Base-by-base conservation (phyloP, 2,113 vertebrate species). In the Neogale vison region DNA sequence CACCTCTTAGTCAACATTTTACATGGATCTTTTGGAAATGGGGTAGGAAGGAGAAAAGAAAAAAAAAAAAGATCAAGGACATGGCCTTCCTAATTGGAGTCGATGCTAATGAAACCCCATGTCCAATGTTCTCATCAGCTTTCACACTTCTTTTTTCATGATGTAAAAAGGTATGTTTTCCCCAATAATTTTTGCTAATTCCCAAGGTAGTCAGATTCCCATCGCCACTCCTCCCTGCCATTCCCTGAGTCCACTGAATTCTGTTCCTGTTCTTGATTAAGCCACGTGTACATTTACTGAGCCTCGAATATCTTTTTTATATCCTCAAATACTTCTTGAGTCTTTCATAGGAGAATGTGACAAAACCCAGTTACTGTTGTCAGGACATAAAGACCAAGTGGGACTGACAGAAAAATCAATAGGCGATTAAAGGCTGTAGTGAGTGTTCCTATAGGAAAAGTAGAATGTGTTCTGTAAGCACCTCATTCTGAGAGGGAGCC, bases 291-390 rank as follows among this genome's bases (percentile, higher is more conserved):
- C 85, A 69, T 45, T 74, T 88, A 81, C 26, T 65, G 39, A 88
- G 45, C n/a, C 80, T 79, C 65, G 55, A 87, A 82, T 72, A 52
- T 92, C 74, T 89, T 65, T 90, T 91, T 92, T 82, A 85, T 20
- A 26, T 82, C 36, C 83, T 87, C 84, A 79, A 61, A 23, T 90
- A 89, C 69, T 92, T 94, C 50, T 55, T 14, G 11, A n/a, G 21
- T 31, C 21, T 57, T 92, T 86, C 80, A 36, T 59, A 72, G 12
- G 11, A 47, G 45, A 94, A 69, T 72, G 17, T 36, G 83, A 72
- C 85, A 72, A 92, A 87, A 71, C 45, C 9, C 61, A 67, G 23
- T 83, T 50, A 59, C 45, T 74, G 18, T 67, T 26, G 42, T 20
- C 23, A 76, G 29, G 83, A 88, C 72, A 34, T 34, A 63, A 87